phyloP scores from a whole-genome alignment of 2,113 vertebrate species.

The Oncorhynchus kisutch region DNA sequence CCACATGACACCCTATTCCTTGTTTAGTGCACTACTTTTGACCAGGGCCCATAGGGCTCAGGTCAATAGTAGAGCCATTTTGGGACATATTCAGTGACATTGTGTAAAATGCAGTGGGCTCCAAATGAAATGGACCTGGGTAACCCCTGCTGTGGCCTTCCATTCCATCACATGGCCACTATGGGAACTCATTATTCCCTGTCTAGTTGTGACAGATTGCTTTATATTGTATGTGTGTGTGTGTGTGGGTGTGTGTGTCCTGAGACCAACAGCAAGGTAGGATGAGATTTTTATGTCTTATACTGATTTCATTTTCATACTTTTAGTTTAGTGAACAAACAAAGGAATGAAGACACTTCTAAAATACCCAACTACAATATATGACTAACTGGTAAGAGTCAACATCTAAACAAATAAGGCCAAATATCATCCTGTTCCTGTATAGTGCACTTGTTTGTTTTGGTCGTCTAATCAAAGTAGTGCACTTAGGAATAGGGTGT shows the following conservation, averaged over 20 bases:
- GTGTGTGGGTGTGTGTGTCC: not conserved
- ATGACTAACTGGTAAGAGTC: conserved; percentile 44
- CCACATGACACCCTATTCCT: no score
- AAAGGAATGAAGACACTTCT: conserved; percentile 12
- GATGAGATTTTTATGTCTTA: no score
- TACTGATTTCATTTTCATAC: conserved; percentile 39
- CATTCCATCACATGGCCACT: conserved; percentile 16
- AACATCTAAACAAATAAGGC: conserved; percentile 2
- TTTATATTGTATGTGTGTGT: not conserved
- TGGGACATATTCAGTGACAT: not conserved
- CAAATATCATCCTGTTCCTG: no score
- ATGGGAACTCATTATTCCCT: conserved; percentile 23
- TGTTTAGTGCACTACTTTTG: no score
- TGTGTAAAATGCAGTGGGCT: conserved; percentile 32
- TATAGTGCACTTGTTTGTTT: no score
- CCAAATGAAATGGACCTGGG: conserved; percentile 44
- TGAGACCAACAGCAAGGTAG: not conserved
- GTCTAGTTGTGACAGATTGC: conserved; percentile 1
- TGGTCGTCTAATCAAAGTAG: no score
- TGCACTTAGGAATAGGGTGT: no score
- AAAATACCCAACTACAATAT: not conserved
- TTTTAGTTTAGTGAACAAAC: conserved; percentile 6
- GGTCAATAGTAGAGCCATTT: not conserved
- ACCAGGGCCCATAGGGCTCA: no score
- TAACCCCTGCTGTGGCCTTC: conserved; percentile 4